Conservation (phyloP, 35 echinoderm and acorn worm genomes). For the Heliocidaris erythrogramma region DNA sequence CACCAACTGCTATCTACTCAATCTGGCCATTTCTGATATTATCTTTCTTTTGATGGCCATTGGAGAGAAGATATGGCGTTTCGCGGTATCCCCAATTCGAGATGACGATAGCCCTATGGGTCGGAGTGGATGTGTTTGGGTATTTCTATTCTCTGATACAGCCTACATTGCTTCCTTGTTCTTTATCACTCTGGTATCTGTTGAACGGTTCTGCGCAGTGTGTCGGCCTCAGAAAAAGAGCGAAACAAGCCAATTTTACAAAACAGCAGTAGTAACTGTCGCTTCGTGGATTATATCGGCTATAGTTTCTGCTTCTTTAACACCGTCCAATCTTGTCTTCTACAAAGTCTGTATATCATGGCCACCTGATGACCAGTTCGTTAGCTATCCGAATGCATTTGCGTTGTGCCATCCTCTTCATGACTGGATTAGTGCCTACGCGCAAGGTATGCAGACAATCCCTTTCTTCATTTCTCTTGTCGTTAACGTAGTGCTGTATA, state of each 20-base stretch:
- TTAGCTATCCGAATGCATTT: slow-evolving; percentile 29
- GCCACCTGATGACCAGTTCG: slow-evolving; percentile 31
- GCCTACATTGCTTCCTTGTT: slow-evolving; percentile 61
- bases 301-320: background rate
- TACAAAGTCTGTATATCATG: slow-evolving; percentile 39
- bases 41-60: slow-evolving; percentile 57
- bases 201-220: slow-evolving; percentile 76
- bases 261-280: background rate
- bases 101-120: slow-evolving; percentile 56
- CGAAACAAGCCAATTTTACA: background rate
- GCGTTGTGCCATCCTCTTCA: background rate
- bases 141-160: slow-evolving; percentile 58
- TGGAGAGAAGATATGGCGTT: slow-evolving; percentile 61
- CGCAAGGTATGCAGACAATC: slow-evolving; percentile 63
- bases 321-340: slow-evolving; percentile 27
- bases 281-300: slow-evolving; percentile 43
- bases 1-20: slow-evolving; percentile 53
- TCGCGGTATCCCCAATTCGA: slow-evolving; percentile 36
- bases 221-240: slow-evolving; percentile 56
- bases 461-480: slow-evolving; percentile 65
- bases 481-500: slow-evolving; percentile 61
- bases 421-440: slow-evolving; percentile 34
- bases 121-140: slow-evolving; percentile 54
- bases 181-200: slow-evolving; percentile 58
- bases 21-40: slow-evolving; percentile 58